phyloP scores from a whole-genome alignment of 2,797 vertebrate genomes.

The Streptopelia turtur region DNA sequence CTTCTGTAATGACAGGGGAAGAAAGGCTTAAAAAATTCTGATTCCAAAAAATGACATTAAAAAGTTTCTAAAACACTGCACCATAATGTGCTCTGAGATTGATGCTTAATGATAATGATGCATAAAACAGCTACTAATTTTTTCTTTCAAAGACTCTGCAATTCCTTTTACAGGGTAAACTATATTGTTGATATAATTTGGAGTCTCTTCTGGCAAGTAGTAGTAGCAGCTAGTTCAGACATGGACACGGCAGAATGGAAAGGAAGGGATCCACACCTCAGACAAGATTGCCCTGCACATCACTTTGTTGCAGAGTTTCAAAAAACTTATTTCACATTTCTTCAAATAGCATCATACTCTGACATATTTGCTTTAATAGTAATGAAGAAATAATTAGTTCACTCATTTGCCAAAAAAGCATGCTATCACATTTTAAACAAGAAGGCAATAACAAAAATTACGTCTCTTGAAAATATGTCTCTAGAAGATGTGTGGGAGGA shows the following conservation, averaged over 20 bases:
- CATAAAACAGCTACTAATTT: background rate
- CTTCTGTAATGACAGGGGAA: background rate
- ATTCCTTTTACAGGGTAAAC: background rate
- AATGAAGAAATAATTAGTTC: background rate
- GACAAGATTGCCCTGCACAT: background rate
- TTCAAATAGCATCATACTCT: background rate
- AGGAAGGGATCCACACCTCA: background rate
- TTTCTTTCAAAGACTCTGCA: background rate
- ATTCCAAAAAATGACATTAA: background rate
- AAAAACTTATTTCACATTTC: background rate
- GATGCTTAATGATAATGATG: background rate
- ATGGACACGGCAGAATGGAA: background rate
- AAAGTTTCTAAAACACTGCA: background rate
- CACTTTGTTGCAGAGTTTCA: background rate
- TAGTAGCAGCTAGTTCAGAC: background rate
- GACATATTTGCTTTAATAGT: background rate
- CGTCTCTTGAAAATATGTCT: background rate
- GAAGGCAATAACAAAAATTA: background rate
- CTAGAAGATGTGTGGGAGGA: background rate
- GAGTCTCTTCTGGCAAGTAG: background rate
- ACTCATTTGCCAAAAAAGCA: background rate
- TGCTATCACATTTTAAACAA: background rate
- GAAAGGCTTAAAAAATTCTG: fast-evolving
- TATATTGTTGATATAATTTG: background rate
- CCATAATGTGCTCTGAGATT: background rate